Evolutionary conservation across 1,140 invertebrate genomes (phyloP).

Genomic region (Cotesia typhae): DNA sequence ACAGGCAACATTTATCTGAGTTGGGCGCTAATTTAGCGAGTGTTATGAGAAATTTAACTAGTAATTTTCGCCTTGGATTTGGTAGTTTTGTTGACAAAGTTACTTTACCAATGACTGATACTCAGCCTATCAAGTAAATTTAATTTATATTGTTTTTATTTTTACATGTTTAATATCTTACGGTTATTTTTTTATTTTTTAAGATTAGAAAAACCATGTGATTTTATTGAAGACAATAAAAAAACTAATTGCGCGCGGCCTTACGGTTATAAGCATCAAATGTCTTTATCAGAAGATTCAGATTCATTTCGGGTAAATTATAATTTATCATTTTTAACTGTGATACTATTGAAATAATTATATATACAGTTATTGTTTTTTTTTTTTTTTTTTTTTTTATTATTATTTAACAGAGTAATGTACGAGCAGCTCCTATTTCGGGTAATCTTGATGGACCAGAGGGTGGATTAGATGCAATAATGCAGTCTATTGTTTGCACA

Average conservation of each 20-base stretch:
- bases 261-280: constrained; percentile 76
- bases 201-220: constrained; percentile 70
- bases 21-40: constrained; percentile 73
- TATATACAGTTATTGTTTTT: constrained; percentile 8
- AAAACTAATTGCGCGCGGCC: constrained; percentile 68
- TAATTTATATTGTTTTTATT: background rate
- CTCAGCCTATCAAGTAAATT: constrained; percentile 65
- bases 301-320: constrained; percentile 65
- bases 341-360: too few species aligned
- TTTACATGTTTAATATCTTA: constrained; percentile 14
- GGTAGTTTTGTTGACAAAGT: constrained; percentile 92
- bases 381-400: constrained; percentile 4
- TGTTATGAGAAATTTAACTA: constrained; percentile 80
- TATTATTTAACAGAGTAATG: constrained; percentile 49
- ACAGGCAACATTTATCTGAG: constrained; percentile 73
- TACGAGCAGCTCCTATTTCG: constrained; percentile 69
- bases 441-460: constrained; percentile 79
- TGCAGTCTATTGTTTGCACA: constrained; percentile 76
- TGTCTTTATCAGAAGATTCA: constrained; percentile 71
- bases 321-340: constrained; percentile 34
- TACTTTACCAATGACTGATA: constrained; percentile 79
- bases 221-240: constrained; percentile 41
- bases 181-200: constrained; percentile 35
- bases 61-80: constrained; percentile 84
- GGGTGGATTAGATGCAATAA: constrained; percentile 82